Evolutionary conservation across 2,113 vertebrate genomes (phyloP).

Genomic region (Pycnonotus jocosus): DNA sequence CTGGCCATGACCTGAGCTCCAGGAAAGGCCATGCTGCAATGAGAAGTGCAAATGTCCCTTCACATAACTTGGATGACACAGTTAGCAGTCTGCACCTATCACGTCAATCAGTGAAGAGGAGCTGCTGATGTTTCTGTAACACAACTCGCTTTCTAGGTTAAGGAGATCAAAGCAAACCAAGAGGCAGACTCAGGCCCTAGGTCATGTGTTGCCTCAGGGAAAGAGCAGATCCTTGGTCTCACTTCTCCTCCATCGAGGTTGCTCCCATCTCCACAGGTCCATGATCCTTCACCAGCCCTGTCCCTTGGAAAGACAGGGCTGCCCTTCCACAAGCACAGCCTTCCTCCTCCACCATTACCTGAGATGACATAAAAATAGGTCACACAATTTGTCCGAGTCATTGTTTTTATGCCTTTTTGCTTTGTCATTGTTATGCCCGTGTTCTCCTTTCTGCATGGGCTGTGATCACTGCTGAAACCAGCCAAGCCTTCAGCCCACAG

Average conservation of each 20-base stretch:
- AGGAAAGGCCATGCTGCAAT: not conserved
- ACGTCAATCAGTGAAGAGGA: not conserved
- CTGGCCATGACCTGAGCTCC: not conserved
- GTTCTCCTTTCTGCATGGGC: not conserved
- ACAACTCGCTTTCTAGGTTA: not conserved
- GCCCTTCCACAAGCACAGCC: fast-evolving
- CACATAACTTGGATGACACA: not conserved
- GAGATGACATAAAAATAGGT: not conserved
- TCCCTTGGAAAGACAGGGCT: not conserved
- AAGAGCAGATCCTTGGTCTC: not conserved
- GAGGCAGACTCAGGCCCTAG: fast-evolving
- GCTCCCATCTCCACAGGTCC: no score
- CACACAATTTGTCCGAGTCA: not conserved
- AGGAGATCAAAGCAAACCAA: not conserved
- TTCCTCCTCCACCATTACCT: not conserved
- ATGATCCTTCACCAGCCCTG: not conserved
- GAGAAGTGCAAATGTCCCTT: not conserved
- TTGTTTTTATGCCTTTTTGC: not conserved
- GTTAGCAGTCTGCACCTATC: fast-evolving
- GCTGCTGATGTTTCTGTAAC: not conserved
- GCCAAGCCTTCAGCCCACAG: fast-evolving
- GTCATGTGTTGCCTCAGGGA: not conserved
- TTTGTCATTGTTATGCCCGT: not conserved
- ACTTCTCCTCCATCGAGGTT: not conserved
- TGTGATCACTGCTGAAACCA: not conserved